Evolutionary conservation across 2,888 invertebrate genomes (phyloP).

Genomic region (Cristatella mucedo): DNA sequence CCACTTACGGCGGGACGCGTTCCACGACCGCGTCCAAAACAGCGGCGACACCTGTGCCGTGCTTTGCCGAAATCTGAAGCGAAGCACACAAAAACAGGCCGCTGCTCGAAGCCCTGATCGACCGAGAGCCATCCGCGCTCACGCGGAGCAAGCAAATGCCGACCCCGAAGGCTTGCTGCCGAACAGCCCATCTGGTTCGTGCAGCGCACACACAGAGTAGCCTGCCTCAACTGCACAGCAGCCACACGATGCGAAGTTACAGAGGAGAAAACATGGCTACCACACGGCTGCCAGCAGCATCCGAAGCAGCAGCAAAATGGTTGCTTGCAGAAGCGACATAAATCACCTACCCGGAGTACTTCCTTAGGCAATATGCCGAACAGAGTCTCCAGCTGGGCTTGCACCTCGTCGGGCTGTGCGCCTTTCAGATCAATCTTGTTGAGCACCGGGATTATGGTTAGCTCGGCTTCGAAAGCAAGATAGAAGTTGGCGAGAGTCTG

Average conservation of each 20-base stretch:
- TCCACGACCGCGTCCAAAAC: conserved; percentile 62
- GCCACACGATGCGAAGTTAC: too few relatives aligned
- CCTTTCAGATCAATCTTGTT: conserved; percentile 91
- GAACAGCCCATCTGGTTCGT: too few relatives aligned
- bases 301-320: too few relatives aligned
- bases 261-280: too few relatives aligned
- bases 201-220: too few relatives aligned
- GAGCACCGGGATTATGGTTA: conserved; percentile 72
- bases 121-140: too few relatives aligned
- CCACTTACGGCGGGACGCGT: conserved; percentile 54
- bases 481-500: conserved; percentile 95
- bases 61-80: conserved; percentile 70
- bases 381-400: conserved; percentile 57
- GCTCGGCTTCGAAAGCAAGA: conserved; percentile 63
- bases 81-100: too few relatives aligned
- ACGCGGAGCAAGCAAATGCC: too few relatives aligned
- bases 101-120: too few relatives aligned
- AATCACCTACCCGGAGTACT: conserved; percentile 53
- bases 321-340: background rate
- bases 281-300: too few relatives aligned
- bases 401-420: conserved; percentile 68
- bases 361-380: conserved; percentile 61
- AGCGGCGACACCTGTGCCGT: conserved; percentile 63
- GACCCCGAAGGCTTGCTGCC: too few relatives aligned
- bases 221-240: too few relatives aligned